Evolutionary conservation across 1,140 invertebrate genomes (phyloP), one percentile per base, ranked within the genome.

Genomic region (Amphibalanus amphitrite): DNA sequence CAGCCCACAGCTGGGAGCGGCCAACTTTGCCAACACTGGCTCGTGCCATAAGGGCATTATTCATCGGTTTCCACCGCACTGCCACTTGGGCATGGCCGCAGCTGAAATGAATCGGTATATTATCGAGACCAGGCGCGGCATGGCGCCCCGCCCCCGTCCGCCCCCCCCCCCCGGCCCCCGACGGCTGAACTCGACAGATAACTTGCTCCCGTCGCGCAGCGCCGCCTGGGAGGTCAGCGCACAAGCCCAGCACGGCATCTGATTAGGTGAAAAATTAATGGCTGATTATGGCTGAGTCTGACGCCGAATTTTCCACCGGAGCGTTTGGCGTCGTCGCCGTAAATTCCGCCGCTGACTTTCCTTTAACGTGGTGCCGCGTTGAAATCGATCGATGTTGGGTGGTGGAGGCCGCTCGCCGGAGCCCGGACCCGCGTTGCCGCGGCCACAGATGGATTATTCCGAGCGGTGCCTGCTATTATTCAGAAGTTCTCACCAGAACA

Each of bases 201-300:
- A 59, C 20, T 13, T 13, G 47, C 47, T 13, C 6, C 6, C 47
- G 13, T 13, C 17, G 47, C 17, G 47, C 6, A 1, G 47, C 47
- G 47, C 13, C 6, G 10, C 15, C 33, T 15, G 33, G 4, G 33
- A 38, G 33, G 33, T 38, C 33, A 4, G 33, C 33, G 33, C 33
- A 38, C 33, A n/a, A n/a, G 47, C 47, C n/a, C 47, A 20, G 20
- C 47, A 38, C 47, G 47, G 47, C 47, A 59, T 59, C 47, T 59
- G 47, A 59, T 59, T 59, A 59, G 47, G 47, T 59, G 47, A 59
- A 59, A 59, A 59, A 59, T 59, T 59, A 59, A 59, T 59, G 47
- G 47, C 47, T 59, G 47, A 59, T 59, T 59, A 59, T 23, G 17
- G 47, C 47, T 8, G 17, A 8, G 47, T 13, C 10, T 1, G 47